Conservation (phyloP, 2,113 vertebrate genomes). For the Canis aureus region DNA sequence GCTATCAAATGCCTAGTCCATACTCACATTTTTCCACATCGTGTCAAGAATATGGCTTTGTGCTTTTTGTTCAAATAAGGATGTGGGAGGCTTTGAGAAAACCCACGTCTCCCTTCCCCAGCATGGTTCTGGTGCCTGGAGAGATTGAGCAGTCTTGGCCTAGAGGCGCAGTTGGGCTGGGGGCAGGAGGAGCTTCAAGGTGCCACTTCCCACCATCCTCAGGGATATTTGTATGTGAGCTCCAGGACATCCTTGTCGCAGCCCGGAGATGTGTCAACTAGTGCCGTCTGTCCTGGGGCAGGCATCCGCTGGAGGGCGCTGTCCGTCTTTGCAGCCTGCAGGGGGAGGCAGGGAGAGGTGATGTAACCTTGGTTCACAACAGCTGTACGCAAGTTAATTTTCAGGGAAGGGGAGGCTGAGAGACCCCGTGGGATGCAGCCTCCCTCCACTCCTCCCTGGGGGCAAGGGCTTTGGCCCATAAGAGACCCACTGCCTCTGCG, state of each 20-base stretch:
- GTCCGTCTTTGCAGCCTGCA: slow-evolving; percentile 71
- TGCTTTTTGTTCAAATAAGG: neutral
- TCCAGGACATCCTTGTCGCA: neutral
- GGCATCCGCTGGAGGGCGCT: slow-evolving; percentile 83
- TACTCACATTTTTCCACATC: neutral
- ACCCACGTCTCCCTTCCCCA: rapidly evolving
- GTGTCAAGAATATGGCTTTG: neutral
- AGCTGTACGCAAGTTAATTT: slow-evolving; percentile 31
- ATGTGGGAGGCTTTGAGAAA: neutral
- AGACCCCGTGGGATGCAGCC: neutral
- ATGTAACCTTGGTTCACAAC: neutral
- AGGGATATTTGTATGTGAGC: neutral
- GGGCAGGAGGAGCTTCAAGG: neutral
- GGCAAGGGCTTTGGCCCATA: neutral
- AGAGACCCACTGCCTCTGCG: neutral
- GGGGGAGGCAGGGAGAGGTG: slow-evolving; percentile 10
- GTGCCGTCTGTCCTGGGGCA: neutral
- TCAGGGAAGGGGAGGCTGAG: slow-evolving; percentile 15
- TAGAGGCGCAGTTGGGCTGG: neutral
- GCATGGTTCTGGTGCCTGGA: neutral
- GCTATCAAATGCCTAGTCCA: neutral
- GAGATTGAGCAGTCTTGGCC: no score
- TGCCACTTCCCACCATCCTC: neutral
- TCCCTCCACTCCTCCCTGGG: neutral
- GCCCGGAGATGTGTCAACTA: neutral